These are phyloP conservation scores for Gisinianus flammeolus DNA, from an alignment of 2,888 invertebrate species.

Conservation along the genomic window DNA sequence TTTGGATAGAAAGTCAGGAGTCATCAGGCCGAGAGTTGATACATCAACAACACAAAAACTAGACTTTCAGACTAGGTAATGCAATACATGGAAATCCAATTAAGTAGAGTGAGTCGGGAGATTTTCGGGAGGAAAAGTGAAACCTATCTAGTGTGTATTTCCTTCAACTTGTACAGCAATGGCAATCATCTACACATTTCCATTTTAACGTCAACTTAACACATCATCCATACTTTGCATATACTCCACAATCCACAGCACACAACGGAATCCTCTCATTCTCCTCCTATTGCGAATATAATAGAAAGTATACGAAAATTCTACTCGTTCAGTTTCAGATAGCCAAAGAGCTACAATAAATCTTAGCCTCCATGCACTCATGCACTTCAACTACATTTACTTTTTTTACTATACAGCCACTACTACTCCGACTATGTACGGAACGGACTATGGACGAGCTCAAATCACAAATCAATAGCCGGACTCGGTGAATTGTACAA, in stretches of 20 bases:
- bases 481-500: neutral
- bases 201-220: slow-evolving; percentile 10
- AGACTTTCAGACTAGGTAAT: neutral
- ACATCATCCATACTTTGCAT: neutral
- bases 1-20: neutral
- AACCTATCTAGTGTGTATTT: neutral
- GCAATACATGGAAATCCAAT: slow-evolving; percentile 46
- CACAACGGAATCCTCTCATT: neutral
- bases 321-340: neutral
- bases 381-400: neutral
- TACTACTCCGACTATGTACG: neutral
- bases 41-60: slow-evolving; percentile 1
- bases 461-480: neutral
- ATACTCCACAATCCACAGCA: neutral
- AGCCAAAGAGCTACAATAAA: neutral
- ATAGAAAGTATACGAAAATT: neutral
- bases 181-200: slow-evolving; percentile 8
- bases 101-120: slow-evolving; percentile 44
- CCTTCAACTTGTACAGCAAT: neutral
- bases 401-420: neutral
- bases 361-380: neutral
- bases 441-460: neutral
- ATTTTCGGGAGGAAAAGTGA: slow-evolving; percentile 28
- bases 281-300: neutral
- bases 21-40: slow-evolving; percentile 16